Conservation (phyloP, 2,888 invertebrate species). For the Melieria crassipennis region DNA sequence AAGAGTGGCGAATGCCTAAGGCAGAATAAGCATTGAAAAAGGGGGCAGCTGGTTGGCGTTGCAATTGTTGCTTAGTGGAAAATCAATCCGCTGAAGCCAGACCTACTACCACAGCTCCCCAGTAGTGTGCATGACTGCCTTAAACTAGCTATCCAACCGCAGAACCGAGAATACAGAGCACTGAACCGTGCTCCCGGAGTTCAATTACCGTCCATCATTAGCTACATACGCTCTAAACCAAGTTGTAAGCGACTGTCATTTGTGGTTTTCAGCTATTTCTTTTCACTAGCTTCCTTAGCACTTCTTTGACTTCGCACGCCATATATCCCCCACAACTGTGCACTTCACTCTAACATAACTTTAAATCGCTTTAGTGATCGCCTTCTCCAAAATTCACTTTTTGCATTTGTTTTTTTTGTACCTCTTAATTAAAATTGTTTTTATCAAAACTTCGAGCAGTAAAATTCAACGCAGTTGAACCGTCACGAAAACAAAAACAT, state of each 20-base stretch:
- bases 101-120: neutral
- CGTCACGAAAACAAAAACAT: constrained; percentile 8
- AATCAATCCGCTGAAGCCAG: constrained; percentile 16
- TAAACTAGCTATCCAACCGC: neutral
- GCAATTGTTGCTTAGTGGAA: constrained; percentile 4
- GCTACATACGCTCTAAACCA: no score
- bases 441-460: neutral
- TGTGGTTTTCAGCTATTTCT: no score
- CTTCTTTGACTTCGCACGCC: no score
- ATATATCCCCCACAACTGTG: no score
- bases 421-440: neutral
- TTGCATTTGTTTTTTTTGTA: neutral
- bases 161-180: constrained; percentile 1
- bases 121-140: no score
- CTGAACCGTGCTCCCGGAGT: constrained; percentile 12
- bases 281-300: no score
- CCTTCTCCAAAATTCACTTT: no score
- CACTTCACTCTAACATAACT: no score
- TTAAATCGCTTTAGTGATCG: no score
- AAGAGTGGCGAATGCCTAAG: neutral
- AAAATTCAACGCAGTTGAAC: neutral
- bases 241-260: no score
- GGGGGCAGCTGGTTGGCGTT: neutral
- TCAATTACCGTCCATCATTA: neutral
- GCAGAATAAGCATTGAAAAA: no score